Evolutionary conservation across 2,113 vertebrate genomes (phyloP).

Genomic region (Ciconia boyciana): DNA sequence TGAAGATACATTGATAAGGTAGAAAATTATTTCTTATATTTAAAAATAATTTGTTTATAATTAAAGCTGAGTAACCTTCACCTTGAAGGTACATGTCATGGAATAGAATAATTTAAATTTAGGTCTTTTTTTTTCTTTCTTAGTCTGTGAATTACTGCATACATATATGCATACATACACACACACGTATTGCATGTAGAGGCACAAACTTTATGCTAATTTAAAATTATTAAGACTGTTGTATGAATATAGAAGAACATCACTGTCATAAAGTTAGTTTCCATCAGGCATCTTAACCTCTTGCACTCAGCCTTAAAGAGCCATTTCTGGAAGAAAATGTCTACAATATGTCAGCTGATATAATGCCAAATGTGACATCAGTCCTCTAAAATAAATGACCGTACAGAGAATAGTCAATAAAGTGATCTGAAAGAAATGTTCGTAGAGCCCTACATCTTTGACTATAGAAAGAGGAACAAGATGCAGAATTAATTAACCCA

Average conservation of each 20-base stretch:
- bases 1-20: background rate
- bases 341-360: slow-evolving; percentile 81
- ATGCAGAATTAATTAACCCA: slow-evolving; percentile 69
- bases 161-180: too few relatives aligned
- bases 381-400: slow-evolving; percentile 82
- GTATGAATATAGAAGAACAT: slow-evolving; percentile 24
- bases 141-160: background rate
- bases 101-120: background rate
- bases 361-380: slow-evolving; percentile 77
- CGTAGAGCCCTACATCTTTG: slow-evolving; percentile 69
- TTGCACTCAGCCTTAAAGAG: slow-evolving; percentile 78
- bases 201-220: background rate
- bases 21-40: background rate
- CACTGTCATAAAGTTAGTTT: slow-evolving; percentile 53
- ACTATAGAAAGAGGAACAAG: slow-evolving; percentile 46
- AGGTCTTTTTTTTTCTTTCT: background rate
- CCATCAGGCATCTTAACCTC: slow-evolving; percentile 78
- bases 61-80: background rate
- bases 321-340: slow-evolving; percentile 77
- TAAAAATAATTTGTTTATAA: slow-evolving; percentile 4
- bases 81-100: background rate
- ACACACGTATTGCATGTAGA: background rate
- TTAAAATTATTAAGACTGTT: background rate
- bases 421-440: slow-evolving; percentile 83
- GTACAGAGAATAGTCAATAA: slow-evolving; percentile 83